Percentiles rank a stretch among this genome's conserved stretches.
These are phyloP conservation scores for Muntiacus muntjak DNA, from an alignment of 2,113 vertebrate genomes.

Conservation along the genomic window DNA sequence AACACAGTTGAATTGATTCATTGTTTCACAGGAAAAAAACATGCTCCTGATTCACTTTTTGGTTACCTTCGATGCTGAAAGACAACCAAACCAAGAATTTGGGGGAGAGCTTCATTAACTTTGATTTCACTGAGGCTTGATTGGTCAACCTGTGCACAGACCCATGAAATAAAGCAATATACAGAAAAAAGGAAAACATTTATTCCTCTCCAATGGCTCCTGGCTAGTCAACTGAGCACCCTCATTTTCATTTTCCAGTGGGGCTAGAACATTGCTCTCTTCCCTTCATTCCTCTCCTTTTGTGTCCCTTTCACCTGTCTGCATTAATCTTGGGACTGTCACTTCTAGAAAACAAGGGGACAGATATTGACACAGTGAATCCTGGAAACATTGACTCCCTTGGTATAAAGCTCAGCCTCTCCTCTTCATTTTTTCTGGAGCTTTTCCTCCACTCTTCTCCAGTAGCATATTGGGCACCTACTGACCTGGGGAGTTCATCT, in stretches of 20 bases:
- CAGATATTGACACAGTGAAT: not conserved
- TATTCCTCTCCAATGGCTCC: not conserved
- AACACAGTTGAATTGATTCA: not conserved
- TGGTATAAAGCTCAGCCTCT: not conserved
- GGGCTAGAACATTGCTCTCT: not conserved
- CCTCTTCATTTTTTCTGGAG: not conserved
- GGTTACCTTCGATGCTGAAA: not conserved
- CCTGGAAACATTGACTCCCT: not conserved
- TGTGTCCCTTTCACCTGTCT: not conserved
- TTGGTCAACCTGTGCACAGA: not conserved
- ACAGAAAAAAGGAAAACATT: not conserved
- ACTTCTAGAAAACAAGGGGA: not conserved
- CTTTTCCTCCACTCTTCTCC: not conserved
- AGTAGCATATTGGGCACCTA: not conserved
- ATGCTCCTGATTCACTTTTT: not conserved
- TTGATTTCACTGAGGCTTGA: not conserved
- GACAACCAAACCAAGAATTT: not conserved
- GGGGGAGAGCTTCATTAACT: not conserved
- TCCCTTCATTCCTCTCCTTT: not conserved
- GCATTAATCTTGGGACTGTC: not conserved
- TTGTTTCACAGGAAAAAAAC: not conserved
- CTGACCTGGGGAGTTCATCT: not conserved
- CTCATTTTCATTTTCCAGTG: not conserved
- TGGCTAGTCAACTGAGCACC: not conserved
- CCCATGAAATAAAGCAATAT: not conserved